Evolutionary conservation across 2,888 invertebrate genomes (phyloP).

Genomic region (Macrophya annulata): DNA sequence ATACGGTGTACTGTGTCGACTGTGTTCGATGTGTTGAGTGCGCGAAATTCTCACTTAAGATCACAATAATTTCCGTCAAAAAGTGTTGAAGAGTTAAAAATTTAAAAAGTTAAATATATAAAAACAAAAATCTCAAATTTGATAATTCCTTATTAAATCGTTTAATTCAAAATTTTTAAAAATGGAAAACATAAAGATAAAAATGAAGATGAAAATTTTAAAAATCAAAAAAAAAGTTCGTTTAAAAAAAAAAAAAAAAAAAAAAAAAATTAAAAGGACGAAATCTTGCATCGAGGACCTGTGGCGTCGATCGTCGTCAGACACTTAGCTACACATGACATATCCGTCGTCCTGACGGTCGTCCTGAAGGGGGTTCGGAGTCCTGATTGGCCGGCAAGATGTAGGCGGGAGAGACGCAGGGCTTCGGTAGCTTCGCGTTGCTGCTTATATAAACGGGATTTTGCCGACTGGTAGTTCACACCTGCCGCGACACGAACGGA

Average conservation of each 20-base stretch:
- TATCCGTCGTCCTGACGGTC: constrained; percentile 21
- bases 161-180: not conserved
- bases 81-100: too few relatives aligned
- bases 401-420: constrained; percentile 20
- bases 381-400: constrained; percentile 5
- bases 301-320: constrained; percentile 43
- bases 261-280: not conserved
- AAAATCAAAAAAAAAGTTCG: not conserved
- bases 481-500: constrained; percentile 43
- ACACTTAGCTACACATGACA: not conserved
- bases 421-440: constrained; percentile 3
- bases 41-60: too few relatives aligned
- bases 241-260: not conserved
- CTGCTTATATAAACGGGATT: constrained; percentile 52
- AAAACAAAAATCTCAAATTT: too few relatives aligned
- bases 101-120: too few relatives aligned
- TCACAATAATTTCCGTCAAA: too few relatives aligned
- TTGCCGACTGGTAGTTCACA: constrained; percentile 38
- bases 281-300: constrained; percentile 30
- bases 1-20: too few relatives aligned
- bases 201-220: not conserved
- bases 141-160: too few relatives aligned
- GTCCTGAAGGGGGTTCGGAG: not conserved
- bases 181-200: not conserved
- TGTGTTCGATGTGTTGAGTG: too few relatives aligned